Evolutionary conservation across 2,113 vertebrate species (phyloP), one percentile per base, ranked within the genome.

Genomic region (Pollimyrus isidori): DNA sequence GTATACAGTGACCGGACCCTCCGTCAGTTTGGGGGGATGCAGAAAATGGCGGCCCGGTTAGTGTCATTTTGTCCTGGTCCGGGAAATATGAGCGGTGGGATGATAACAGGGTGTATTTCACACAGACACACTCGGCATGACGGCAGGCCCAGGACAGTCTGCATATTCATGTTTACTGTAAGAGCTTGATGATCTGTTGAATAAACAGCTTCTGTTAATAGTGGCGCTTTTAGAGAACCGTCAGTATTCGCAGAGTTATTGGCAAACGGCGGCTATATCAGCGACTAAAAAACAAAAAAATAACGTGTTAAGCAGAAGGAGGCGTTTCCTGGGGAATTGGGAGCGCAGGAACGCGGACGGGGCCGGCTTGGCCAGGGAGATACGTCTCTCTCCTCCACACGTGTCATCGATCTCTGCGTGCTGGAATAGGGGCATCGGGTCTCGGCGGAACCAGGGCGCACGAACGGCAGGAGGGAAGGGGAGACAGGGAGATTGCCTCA

Each of bases 171-270:
- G 35, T n/a, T 21, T 4, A n/a, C n/a, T n/a, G n/a, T n/a, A 6
- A 62, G 88, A 26, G 80, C 4, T 46, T 10, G 39, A 62, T 84
- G 82, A 85, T 89, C 88, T 89, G 35, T 58, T 26, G 52, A 53
- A 50, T 83, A 82, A 83, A 84, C 88, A 89, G 82, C 76, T 83
- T 13, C 76, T 84, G 80, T 80, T 84, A 89, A 89, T 58, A 84
- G 49, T 6, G 23, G 50, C 50, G 13, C 52, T 83, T 83, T 58
- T 21, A 21, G 88, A 58, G 80, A 65, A 30, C 52, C 62, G 80
- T 84, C 56, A 48, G 85, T 62, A 85, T 85, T 46, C 80, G 56
- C 88, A 48, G 49, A 3, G 7, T 19, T 58, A 35, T 23, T 45
- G 76, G 46, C 88, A 69, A 58, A 58, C 21, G 1, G 76, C 1